Base-by-base conservation (phyloP, 2,888 invertebrate species). In the Linhomoeus sp. region DNA sequence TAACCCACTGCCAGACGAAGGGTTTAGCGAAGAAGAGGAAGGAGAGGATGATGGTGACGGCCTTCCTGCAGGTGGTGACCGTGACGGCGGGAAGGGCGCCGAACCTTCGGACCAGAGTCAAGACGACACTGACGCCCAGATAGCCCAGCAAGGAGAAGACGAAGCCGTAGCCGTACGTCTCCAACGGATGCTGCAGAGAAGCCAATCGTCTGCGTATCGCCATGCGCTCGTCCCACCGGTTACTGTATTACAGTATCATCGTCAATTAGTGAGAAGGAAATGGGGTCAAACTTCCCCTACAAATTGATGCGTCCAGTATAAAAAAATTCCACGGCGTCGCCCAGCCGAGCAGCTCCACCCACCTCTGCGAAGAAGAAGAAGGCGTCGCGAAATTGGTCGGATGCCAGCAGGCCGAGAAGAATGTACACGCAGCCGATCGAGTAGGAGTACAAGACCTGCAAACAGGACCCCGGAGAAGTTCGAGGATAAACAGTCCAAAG, bases 21-120 rank as follows among this genome's bases (percentile, higher is more conserved):
- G 90, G 88, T 68, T 92, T 92, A 65, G 79, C 77, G 65, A 94
- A 94, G 60, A 90, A 76, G 46, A 90, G 55, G 68, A 94, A 94
- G 0, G 90, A 92, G 53, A 92, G 74, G 33, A 84, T 72, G 48
- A 92, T 88, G 2, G 90, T 85, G 20, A 92, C 74, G 1, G 85
- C 87, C 70, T 92, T 57, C 38, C 70, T 56, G 49, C 67, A 67
- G 14, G 70, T 70, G 2, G 70, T 71, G 26, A 61, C 62, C 0
- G 90, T 90, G 0, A 88, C 90, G 0, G 92, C 87, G 36, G 81
- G 76, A 20, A 90, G 79, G 12, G 88, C 88, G 26, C 87, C 88
- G 61, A 80, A 79, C 35, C 79, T 79, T 56, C 82, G 75, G 0
- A 94, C 87, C 49, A 88, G 67, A 0, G 83, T 84, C 24, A 94